Evolutionary conservation across 2,113 vertebrate genomes (phyloP).

Genomic region (Lamprologus ornatipinnis): DNA sequence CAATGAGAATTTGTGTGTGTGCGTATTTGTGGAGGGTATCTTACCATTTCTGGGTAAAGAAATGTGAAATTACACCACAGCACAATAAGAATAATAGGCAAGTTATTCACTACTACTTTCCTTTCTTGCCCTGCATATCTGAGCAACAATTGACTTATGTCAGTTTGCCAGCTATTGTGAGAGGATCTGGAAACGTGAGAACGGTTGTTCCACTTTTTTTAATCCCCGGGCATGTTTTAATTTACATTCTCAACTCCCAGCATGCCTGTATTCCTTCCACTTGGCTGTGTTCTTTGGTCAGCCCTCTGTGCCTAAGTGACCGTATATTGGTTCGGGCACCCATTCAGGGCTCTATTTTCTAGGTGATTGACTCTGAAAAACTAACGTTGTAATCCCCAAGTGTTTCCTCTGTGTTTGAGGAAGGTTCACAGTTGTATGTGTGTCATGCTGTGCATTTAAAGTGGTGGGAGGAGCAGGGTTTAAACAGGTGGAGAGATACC

Average conservation of each 20-base stretch:
- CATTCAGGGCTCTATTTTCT: slow-evolving; percentile 80
- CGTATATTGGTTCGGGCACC: slow-evolving; percentile 66
- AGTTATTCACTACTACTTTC: slow-evolving; percentile 56
- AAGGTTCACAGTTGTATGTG: slow-evolving; percentile 69
- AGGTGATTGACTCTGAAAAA: slow-evolving; percentile 79
- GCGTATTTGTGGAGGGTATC: background rate
- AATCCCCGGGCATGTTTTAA: slow-evolving; percentile 67
- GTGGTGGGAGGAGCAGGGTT: slow-evolving; percentile 65
- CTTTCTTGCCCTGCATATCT: slow-evolving; percentile 19
- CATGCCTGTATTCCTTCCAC: slow-evolving; percentile 73
- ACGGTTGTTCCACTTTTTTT: slow-evolving; percentile 47
- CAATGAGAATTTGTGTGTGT: background rate
- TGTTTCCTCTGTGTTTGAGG: slow-evolving; percentile 77
- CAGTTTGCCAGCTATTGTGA: slow-evolving; percentile 52
- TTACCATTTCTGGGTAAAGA: background rate
- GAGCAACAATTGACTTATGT: slow-evolving; percentile 58
- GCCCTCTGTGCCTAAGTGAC: slow-evolving; percentile 44
- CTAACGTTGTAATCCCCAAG: slow-evolving; percentile 74
- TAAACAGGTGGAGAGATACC: slow-evolving; percentile 71
- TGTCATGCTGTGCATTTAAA: slow-evolving; percentile 75
- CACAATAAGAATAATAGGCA: slow-evolving; percentile 45
- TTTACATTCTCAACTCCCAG: slow-evolving; percentile 66
- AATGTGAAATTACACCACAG: slow-evolving; percentile 36
- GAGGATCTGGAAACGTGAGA: slow-evolving; percentile 72
- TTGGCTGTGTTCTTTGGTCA: slow-evolving; percentile 68